phyloP scores from a whole-genome alignment of 2,888 invertebrate species.

The Abscondita cerata region DNA sequence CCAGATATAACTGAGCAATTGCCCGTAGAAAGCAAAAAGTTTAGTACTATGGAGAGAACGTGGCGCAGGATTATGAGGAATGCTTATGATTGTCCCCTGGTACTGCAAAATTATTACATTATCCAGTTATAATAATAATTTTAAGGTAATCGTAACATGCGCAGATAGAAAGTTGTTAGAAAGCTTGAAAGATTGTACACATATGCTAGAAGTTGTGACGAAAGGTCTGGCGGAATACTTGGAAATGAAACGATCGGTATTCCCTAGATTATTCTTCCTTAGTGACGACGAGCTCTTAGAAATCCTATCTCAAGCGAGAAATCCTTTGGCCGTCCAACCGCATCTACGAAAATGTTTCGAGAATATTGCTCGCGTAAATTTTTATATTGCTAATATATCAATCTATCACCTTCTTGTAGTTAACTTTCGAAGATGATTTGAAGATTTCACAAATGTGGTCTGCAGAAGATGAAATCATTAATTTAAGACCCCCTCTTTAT shows the following conservation, averaged over 20 bases:
- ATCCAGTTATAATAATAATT: neutral
- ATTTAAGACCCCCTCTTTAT: slow-evolving; percentile 69
- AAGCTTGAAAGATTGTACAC: slow-evolving; percentile 72
- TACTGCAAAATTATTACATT: slow-evolving; percentile 44
- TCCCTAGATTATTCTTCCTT: slow-evolving; percentile 82
- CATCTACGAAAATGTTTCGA: slow-evolving; percentile 86
- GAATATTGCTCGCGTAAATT: slow-evolving; percentile 69
- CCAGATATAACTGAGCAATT: slow-evolving; percentile 82
- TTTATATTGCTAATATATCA: too few relatives aligned
- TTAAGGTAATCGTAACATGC: slow-evolving; percentile 69
- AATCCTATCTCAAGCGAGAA: slow-evolving; percentile 79
- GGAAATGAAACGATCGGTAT: slow-evolving; percentile 76
- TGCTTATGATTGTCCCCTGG: slow-evolving; percentile 73
- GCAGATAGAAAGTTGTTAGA: slow-evolving; percentile 72
- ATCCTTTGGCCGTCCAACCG: slow-evolving; percentile 80
- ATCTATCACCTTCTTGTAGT: slow-evolving; percentile 52
- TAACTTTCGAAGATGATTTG: slow-evolving; percentile 73
- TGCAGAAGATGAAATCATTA: slow-evolving; percentile 77
- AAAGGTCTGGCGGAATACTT: slow-evolving; percentile 80
- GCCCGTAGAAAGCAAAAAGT: slow-evolving; percentile 80
- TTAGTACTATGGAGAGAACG: slow-evolving; percentile 77
- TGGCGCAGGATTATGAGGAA: slow-evolving; percentile 81
- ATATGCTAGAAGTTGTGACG: slow-evolving; percentile 74
- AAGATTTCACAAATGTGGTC: slow-evolving; percentile 78
- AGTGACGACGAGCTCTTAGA: slow-evolving; percentile 85